Evolutionary conservation across 2,888 invertebrate species (phyloP), one percentile per base, ranked within the genome.

Genomic region (Adelphocoris suturalis): DNA sequence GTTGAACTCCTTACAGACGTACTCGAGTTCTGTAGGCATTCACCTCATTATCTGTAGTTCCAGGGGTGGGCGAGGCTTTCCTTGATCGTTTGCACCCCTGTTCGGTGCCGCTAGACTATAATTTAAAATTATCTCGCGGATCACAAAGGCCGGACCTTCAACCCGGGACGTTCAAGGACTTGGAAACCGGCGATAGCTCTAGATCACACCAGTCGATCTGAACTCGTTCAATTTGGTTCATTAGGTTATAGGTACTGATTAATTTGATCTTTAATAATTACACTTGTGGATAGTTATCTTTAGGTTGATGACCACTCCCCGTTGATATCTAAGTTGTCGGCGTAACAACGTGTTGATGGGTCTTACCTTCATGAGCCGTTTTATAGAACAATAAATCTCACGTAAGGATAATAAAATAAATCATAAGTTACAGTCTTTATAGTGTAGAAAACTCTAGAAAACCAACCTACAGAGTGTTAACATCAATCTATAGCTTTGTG

Each of bases 181-280:
- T 68, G 68, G 27, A 68, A 68, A 68, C 68, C 68, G 68, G 23
- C 23, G 19, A 23, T 19, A 68, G 68, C 23, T 68, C 13, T 2
- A 19, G 19, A 68, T 68, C 68, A 68, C 68, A 23, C 27, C 23
- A 12, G 23, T 9, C 19, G 68, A 68, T 68, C 19, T 19, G 9
- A 68, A 68, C 19, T 68, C 68, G 23, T 2, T 23, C 68, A 68
- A 68, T 68, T 68, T 68, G 23, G 68, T 68, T 68, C 68, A 68
- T 68, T 68, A 68, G 68, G 68, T 68, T 68, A 68, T 37, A 37
- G 37, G 37, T 37, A 37, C 68, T 68, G 68, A 68, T 68, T 68
- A 68, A 68, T 68, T 68, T 68, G 68, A 68, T 68, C 68, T 27
- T 4, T 68, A 68, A 61, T 61, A 19, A 68, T 68, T 19, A 68